These are phyloP conservation scores for Brachyrhaphis roseni DNA, from an alignment of 2,797 vertebrate species.

Conservation along the genomic window DNA sequence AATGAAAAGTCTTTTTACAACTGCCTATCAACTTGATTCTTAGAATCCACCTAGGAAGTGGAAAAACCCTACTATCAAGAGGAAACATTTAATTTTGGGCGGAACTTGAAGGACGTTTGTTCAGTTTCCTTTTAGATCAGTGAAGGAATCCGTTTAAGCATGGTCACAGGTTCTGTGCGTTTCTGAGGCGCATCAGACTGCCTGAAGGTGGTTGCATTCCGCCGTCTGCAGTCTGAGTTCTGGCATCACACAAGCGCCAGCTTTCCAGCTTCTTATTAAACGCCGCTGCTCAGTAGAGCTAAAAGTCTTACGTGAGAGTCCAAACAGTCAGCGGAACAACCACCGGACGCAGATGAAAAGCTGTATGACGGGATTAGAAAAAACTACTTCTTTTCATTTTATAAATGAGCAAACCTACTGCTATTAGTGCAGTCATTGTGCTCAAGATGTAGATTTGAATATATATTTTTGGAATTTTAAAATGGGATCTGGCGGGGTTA, in stretches of 20 bases:
- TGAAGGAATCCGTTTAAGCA: not conserved
- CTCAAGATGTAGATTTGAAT: not conserved
- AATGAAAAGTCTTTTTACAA: not conserved
- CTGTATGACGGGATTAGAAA: not conserved
- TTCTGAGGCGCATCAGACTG: slow-evolving; percentile 3
- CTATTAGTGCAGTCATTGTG: not conserved
- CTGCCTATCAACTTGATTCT: not conserved
- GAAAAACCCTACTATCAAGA: not conserved
- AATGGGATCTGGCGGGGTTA: too few species aligned
- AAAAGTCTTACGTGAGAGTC: slow-evolving; percentile 4
- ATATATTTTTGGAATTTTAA: not conserved
- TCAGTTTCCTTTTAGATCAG: not conserved
- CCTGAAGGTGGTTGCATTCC: slow-evolving; percentile 24
- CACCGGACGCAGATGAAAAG: not conserved
- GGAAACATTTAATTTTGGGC: not conserved
- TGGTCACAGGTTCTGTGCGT: not conserved
- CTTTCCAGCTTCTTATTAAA: slow-evolving; percentile 10
- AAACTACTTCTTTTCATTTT: not conserved
- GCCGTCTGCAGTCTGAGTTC: slow-evolving; percentile 25
- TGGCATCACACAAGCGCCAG: slow-evolving; percentile 8
- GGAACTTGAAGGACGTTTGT: not conserved
- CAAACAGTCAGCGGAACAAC: not conserved
- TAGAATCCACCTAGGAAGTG: not conserved
- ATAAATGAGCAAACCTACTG: not conserved
- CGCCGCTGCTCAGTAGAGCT: slow-evolving; percentile 3